Conservation (phyloP, 2,888 invertebrate genomes). For the Ctena decussata region DNA sequence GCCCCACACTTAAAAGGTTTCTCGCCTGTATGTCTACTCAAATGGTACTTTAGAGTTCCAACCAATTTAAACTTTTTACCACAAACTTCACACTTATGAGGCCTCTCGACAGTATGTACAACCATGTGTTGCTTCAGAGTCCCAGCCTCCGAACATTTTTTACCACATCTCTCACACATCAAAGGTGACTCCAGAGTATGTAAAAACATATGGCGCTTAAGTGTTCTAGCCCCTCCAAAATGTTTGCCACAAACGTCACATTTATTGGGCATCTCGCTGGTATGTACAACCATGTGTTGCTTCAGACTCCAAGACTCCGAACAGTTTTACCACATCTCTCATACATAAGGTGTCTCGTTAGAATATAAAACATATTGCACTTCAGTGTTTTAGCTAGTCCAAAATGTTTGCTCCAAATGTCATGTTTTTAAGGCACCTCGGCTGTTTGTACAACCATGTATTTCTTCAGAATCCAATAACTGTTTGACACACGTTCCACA, state of each 20-base stretch:
- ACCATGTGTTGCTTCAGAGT: no score
- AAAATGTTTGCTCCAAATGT: background rate
- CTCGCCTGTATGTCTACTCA: no score
- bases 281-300: background rate
- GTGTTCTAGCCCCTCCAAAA: background rate
- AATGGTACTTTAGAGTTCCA: no score
- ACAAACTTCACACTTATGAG: no score
- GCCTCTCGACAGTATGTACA: no score
- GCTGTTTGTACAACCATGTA: background rate
- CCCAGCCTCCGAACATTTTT: no score
- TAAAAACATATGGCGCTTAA: background rate
- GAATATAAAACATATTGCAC: background rate
- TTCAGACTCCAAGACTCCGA: background rate
- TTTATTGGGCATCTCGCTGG: background rate
- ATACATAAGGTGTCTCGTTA: background rate
- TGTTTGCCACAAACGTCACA: background rate
- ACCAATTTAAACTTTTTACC: no score
- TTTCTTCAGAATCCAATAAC: background rate
- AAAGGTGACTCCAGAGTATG: background rate
- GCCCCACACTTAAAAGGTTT: no score
- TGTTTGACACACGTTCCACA: background rate
- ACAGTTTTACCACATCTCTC: background rate
- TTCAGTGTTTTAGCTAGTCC: background rate
- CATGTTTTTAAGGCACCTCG: background rate
- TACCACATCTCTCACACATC: background rate